Base-by-base conservation (phyloP, 2,113 vertebrate genomes). In the Poecile atricapillus region DNA sequence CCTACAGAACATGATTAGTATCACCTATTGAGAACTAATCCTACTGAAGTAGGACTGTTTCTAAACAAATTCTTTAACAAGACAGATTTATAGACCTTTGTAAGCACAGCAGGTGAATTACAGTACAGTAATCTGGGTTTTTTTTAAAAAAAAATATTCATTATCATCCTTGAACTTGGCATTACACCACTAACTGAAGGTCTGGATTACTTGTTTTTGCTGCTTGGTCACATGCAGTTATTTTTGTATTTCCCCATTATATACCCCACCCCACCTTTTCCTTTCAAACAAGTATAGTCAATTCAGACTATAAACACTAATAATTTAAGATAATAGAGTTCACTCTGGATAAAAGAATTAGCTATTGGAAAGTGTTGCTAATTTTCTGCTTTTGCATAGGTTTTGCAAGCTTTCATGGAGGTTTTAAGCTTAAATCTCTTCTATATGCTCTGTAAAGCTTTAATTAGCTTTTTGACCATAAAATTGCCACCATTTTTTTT, bases 381-480 rank as follows among this genome's bases (percentile, higher is more conserved):
- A 89, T 96, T 95, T 95, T 84, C 90, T 50, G 41, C 46, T 83
- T 92, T 64, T 62, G 80, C 71, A 49, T 68, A 53, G 46, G 60
- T 46, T 93, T 68, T 31, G 10, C 30, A 41, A 88, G 87, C 58
- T 91, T 96, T 78, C 60, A 78, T 41, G 41, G 24, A 93, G n/a
- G 65, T 24, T 89, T 87, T 76, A 90, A 46, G 22, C 68, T 25
- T 67, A 78, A 87, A 86, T 76, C 92, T 96, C 56, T 39, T 59
- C 83, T 65, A 39, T 60, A 92, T 95, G 77, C 74, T 93, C 23
- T 33, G 65, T 90, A 84, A 95, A 85, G 74, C 77, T 84, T 79
- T 93, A 83, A 96, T 59, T 96, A 68, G 60, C 28, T 88, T 95
- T 96, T 89, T 83, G 35, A 91, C 64, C 18, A 39, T 75, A 75